Conservation (phyloP, 2,113 vertebrate genomes). For the Rhinopithecus roxellana region DNA sequence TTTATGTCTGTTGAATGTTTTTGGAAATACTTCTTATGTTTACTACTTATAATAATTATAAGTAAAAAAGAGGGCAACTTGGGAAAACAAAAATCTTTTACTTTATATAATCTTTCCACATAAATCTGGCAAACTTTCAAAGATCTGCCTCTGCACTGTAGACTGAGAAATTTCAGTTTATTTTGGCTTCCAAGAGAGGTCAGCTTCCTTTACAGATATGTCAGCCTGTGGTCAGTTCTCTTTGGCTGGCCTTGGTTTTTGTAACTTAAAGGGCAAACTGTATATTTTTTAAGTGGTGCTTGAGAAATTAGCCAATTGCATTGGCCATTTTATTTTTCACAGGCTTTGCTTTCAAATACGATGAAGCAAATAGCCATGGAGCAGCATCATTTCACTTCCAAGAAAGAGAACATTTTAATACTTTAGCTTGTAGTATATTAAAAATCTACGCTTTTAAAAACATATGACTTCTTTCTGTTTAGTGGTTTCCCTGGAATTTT, state of each 20-base stretch:
- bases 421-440: neutral
- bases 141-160: neutral
- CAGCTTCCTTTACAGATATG: slow-evolving; percentile 29
- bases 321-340: neutral
- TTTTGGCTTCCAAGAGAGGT: slow-evolving; percentile 60
- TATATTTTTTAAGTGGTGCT: slow-evolving; percentile 31
- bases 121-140: slow-evolving; percentile 46
- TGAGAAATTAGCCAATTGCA: slow-evolving; percentile 37
- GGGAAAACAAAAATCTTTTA: slow-evolving; percentile 43
- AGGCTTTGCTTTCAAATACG: slow-evolving; percentile 15
- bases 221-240: slow-evolving; percentile 51
- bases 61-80: slow-evolving; percentile 40
- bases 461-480: neutral
- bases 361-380: neutral
- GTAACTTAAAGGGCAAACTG: slow-evolving; percentile 24
- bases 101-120: slow-evolving; percentile 34
- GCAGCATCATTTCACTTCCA: neutral
- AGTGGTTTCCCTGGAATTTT: slow-evolving; percentile 50
- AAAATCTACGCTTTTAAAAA: neutral
- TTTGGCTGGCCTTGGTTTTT: slow-evolving; percentile 29
- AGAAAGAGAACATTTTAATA: neutral
- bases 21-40: neutral
- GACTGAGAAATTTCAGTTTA: slow-evolving; percentile 60
- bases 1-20: neutral
- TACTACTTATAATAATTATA: neutral